phyloP scores from a whole-genome alignment of 2,113 vertebrate genomes.

The Hemiscyllium ocellatum region DNA sequence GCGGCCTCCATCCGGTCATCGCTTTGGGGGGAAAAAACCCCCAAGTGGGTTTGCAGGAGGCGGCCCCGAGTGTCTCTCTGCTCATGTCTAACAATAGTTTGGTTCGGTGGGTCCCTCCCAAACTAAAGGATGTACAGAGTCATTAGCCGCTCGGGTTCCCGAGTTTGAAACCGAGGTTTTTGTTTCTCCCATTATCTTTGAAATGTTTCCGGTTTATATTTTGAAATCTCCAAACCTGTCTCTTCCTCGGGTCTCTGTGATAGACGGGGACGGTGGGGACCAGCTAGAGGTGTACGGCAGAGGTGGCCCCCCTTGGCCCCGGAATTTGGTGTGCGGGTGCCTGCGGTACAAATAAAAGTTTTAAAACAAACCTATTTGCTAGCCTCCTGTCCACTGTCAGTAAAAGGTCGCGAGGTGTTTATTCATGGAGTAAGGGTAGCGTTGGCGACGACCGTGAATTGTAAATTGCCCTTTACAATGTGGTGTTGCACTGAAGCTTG shows the following conservation, averaged over 20 bases:
- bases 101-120: no score
- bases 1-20: no score
- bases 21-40: no score
- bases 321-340: background rate
- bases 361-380: background rate
- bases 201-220: background rate
- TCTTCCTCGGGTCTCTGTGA: background rate
- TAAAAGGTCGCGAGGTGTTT: no score
- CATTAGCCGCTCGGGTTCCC: no score
- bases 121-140: no score
- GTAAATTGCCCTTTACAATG: background rate
- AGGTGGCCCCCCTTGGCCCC: background rate
- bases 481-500: background rate
- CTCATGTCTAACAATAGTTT: background rate
- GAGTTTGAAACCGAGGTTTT: background rate
- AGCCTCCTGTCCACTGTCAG: background rate
- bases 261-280: background rate
- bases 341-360: background rate
- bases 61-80: no score
- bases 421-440: background rate
- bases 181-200: background rate
- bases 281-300: background rate
- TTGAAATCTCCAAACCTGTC: background rate
- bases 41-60: no score
- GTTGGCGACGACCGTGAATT: background rate